Base-by-base conservation (phyloP, 2,113 vertebrate species). In the Hystrix cristata region DNA sequence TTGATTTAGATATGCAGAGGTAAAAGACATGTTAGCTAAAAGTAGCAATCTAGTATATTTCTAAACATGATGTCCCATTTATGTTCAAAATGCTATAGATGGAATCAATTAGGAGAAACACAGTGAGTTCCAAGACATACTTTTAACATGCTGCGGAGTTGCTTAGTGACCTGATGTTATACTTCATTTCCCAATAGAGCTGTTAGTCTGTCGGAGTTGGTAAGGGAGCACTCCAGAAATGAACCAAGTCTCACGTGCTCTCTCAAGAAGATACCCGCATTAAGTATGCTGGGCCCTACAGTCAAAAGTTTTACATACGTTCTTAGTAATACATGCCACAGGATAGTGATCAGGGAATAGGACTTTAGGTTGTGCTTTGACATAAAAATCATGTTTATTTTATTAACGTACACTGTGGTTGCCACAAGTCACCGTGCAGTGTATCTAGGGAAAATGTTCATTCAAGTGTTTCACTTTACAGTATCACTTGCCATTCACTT, bases 91-190 rank as follows among this genome's bases (percentile, higher is more conserved):
- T 98, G 43, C 98, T 98, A 93, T 96, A 97, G 96, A 98, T 97
- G 97, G 96, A 98, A 98, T 99, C 98, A 99, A 98, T 98, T 99
- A 98, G 94, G 64, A 98, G 96, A 98, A 98, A 98, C 98, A 98
- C 98, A 98, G 97, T 98, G 96, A 98, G 96, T 97, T 98, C 96
- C 90, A 97, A 98, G 96, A 97, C 98, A 95, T 96, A 92, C 93
- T 98, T 98, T 91, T 76, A 98, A 98, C 93, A 98, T 98, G 94
- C 46, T 91, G 59, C n/a, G 57, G 89, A 98, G 98, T 97, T 98
- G 97, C 98, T 97, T 98, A 97, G 98, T 98, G 98, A 98, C 98
- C 92, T 96, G 85, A 96, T 98, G 95, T 84, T 96, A 96, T 96
- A 94, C 67, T 98, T 98, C 97, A 97, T 97, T 98, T 98, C 96